Conservation (phyloP, 1,140 invertebrate genomes). For the Platorchestia sp. region DNA sequence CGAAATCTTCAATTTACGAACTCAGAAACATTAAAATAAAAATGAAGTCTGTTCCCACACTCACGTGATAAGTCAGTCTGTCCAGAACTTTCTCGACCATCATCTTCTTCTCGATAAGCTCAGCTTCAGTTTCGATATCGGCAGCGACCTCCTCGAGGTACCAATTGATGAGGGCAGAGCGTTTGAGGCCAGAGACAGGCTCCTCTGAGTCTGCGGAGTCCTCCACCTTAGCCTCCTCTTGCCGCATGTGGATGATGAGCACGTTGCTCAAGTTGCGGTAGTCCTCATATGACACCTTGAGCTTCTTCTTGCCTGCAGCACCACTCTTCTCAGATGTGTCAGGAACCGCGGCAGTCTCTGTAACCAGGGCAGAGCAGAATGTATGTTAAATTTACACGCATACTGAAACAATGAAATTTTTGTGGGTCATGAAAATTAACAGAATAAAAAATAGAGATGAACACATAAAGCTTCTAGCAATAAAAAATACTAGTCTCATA, state of each 20-base stretch:
- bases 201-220: slow-evolving; percentile 70
- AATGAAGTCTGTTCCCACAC: not conserved
- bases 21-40: not conserved
- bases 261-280: slow-evolving; percentile 95
- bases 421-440: not conserved
- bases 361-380: not conserved
- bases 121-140: slow-evolving; percentile 91
- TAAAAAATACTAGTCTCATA: too few species aligned
- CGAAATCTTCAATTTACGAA: not conserved
- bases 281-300: slow-evolving; percentile 93
- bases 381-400: not conserved
- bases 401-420: not conserved
- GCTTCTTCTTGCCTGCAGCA: slow-evolving; percentile 79
- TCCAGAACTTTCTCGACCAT: slow-evolving; percentile 97
- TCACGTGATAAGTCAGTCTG: slow-evolving; percentile 84
- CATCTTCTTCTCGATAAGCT: slow-evolving; percentile 89
- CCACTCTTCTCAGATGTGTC: not conserved
- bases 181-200: slow-evolving; percentile 77
- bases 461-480: not conserved
- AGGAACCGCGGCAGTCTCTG: not conserved
- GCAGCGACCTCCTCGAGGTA: slow-evolving; percentile 92
- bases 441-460: not conserved
- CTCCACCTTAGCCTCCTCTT: slow-evolving; percentile 82
- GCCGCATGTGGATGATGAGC: slow-evolving; percentile 89
- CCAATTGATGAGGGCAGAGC: slow-evolving; percentile 92